Evolutionary conservation across 2,797 vertebrate species (phyloP), one percentile per base, ranked within the genome.

Genomic region (Acipenser transmontanus): DNA sequence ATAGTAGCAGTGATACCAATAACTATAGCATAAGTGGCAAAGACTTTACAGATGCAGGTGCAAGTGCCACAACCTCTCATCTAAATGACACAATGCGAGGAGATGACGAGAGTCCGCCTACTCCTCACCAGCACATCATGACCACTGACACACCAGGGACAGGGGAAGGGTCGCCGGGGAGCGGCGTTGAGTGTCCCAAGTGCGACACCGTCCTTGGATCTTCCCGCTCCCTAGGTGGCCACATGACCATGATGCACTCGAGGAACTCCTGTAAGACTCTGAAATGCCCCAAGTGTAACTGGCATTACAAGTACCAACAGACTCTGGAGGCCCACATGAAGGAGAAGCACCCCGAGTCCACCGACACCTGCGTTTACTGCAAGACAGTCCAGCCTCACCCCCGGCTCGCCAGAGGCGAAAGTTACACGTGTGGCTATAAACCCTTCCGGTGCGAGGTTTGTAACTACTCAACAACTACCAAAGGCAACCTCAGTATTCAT

Each of bases 231-330:
- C 88, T 99, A 67, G 97, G 97, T 75, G 97, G 97, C 72, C 97
- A 99, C 77, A 99, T 99, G 97, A 99, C 97, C 49, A 99, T 99
- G 97, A 99, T 99, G 97, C 97, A 99, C 91, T 99, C 97, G 57
- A 91, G 97, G 73, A 99, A 99, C 91, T 99, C 97, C 66, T 99
- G 97, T 87, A 99, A 99, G 91, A 99, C 97, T 74, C 89, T 99
- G 71, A 99, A 99, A 89, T 99, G 97, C 87, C 97, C 97, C 76
- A 99, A 99, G 88, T 99, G 97, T 84, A 99, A 99, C 91, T 99
- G 97, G 97, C 97, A 99, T 84, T 99, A 99, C 89, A 99, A 99
- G 83, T 99, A 99, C 89, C 97, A 99, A 89, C 97, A 99, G 91
- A 99, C 97, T 63, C 89, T 99, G 85, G 97, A 99, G 72, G 97